These are phyloP conservation scores for Oreochromis grahami DNA, from an alignment of 2,797 vertebrate genomes.

Conservation along the genomic window DNA sequence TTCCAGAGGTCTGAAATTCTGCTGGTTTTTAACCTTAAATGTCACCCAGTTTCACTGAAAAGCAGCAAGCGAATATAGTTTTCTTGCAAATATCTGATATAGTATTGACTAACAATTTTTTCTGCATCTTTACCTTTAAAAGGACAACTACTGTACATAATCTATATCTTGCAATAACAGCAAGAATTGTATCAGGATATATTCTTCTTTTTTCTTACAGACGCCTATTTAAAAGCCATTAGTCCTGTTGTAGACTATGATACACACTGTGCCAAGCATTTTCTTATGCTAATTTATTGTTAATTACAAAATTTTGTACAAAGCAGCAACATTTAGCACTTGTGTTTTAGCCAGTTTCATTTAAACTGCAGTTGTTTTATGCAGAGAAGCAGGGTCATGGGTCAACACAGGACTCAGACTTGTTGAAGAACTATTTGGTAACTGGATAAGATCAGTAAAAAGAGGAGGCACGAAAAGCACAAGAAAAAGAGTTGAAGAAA, in stretches of 20 bases:
- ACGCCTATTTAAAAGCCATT: neutral
- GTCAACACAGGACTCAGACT: neutral
- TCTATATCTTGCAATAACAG: neutral
- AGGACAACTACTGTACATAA: neutral
- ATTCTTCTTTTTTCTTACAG: neutral
- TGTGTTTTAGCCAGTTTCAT: neutral
- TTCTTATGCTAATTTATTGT: neutral
- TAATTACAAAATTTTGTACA: neutral
- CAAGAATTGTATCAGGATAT: neutral
- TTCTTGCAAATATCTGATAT: neutral
- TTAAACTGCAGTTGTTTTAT: neutral
- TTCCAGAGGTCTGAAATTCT: neutral
- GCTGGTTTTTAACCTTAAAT: neutral
- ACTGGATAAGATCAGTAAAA: neutral
- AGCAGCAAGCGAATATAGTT: neutral
- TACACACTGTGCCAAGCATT: neutral
- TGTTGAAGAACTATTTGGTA: neutral
- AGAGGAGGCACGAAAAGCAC: neutral
- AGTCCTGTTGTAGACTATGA: neutral
- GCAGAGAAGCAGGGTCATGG: neutral
- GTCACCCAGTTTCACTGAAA: neutral
- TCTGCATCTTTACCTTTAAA: neutral
- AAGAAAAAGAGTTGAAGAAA: neutral
- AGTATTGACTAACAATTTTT: neutral
- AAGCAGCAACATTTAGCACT: neutral